Evolutionary conservation across 2,113 vertebrate genomes (phyloP), one percentile per base, ranked within the genome.

Genomic region (Nannobrachium achirus): DNA sequence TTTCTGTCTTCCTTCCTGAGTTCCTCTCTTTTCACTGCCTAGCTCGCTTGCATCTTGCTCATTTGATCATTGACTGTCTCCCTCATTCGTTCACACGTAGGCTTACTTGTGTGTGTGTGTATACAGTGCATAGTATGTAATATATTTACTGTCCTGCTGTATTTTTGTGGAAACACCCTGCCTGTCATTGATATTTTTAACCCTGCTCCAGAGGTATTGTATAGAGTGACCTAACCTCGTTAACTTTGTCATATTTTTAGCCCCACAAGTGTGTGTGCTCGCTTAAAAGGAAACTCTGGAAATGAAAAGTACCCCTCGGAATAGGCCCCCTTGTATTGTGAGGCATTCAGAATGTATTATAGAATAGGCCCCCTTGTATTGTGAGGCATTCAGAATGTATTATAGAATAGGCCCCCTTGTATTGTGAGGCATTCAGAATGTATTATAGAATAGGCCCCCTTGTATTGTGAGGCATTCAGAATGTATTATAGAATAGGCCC

Each of bases 131-230:
- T 33, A 33, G 25, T 33, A 33, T 33, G 25, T 33, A n/a, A 5
- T 33, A 33, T 33, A 2, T 33, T 33, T 33, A 33, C 6, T 33
- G 25, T 33, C 25, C 3, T 5, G 3, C 25, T 4, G 25, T 3
- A 33, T 83, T 51, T 39, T 50, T 6, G 38, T 64, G 86, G 83
- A 84, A 89, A 81, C 75, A 78, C 84, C 81, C 77, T 78, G 68
- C 81, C 77, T 78, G 68, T 56, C 70, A 72, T 65, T 77, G 67
- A 10, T 91, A 89, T 91, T 89, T 89, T 80, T 88, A 75, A 63
- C 79, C 52, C 40, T 33, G 25, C 10, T 65, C 44, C 70, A 14
- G 72, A 73, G 25, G 73, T 75, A 91, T 91, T 90, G 89, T 90
- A 71, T 84, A 1, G 46, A 10, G 44, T 9, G 46, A 63, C 52